Conservation (phyloP, 92 coral and sea anemone species). For the Metridium senile region DNA sequence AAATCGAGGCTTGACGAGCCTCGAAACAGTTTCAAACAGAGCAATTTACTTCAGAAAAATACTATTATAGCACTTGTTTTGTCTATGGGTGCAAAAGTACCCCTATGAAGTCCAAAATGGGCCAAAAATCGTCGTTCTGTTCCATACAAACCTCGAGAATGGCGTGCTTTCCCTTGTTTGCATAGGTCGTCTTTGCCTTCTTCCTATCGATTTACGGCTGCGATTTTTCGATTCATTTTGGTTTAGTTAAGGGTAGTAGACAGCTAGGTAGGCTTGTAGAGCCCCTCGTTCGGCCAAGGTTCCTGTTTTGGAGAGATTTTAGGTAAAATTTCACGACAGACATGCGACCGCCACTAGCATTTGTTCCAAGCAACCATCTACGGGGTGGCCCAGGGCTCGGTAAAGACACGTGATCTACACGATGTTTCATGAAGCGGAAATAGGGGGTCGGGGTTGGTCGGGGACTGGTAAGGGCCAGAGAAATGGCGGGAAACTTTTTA, state of each 20-base stretch:
- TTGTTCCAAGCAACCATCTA: slow-evolving; percentile 98
- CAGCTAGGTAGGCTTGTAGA: slow-evolving; percentile 74
- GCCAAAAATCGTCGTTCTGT: slow-evolving; percentile 50
- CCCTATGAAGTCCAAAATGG: slow-evolving; percentile 64
- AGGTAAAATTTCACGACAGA: slow-evolving; percentile 98
- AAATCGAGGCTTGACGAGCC: neutral
- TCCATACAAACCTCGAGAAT: slow-evolving; percentile 65
- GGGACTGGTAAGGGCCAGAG: slow-evolving; percentile 20
- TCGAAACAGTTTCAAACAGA: too few species aligned
- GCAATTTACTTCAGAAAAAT: too few species aligned
- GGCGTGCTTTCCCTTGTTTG: slow-evolving; percentile 87
- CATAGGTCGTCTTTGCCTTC: slow-evolving; percentile 73
- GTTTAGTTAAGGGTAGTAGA: slow-evolving; percentile 66
- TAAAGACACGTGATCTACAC: slow-evolving; percentile 63
- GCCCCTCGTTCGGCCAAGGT: slow-evolving; percentile 86
- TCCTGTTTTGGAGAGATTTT: slow-evolving; percentile 99
- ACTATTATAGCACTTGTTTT: neutral
- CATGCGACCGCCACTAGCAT: slow-evolving; percentile 99
- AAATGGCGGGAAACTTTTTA: slow-evolving; percentile 9
- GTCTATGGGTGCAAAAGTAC: slow-evolving; percentile 63
- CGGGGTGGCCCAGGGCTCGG: slow-evolving; percentile 92
- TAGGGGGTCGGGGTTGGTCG: slow-evolving; percentile 18
- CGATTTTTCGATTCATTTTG: slow-evolving; percentile 68
- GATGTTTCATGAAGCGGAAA: slow-evolving; percentile 18
- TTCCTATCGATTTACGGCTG: slow-evolving; percentile 60